Conservation (phyloP, 2,797 vertebrate species). For the Gallinago stenura region DNA sequence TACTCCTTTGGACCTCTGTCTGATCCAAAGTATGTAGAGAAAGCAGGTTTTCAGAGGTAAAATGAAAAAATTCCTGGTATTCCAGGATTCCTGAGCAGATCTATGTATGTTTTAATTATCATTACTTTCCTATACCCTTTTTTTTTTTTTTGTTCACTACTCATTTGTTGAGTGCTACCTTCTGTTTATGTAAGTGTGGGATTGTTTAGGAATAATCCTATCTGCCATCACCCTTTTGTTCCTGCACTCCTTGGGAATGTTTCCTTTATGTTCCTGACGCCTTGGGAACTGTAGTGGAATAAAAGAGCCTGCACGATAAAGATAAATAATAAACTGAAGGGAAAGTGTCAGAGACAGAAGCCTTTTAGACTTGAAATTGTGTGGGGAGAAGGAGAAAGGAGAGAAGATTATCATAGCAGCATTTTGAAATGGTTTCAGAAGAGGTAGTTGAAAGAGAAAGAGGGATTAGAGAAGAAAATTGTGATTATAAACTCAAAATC, state of each 20-base stretch:
- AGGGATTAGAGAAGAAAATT: not conserved
- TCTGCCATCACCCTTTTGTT: not conserved
- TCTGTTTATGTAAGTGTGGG: not conserved
- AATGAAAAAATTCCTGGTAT: not conserved
- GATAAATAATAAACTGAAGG: not conserved
- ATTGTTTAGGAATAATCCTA: not conserved
- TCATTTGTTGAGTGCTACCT: not conserved
- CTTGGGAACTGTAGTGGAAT: not conserved
- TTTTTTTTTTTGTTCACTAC: not conserved
- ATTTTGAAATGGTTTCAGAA: conserved; percentile 6
- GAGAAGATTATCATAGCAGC: not conserved
- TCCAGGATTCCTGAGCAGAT: not conserved
- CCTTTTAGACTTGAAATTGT: not conserved
- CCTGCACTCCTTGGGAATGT: not conserved
- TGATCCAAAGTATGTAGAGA: not conserved
- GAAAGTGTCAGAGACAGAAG: not conserved
- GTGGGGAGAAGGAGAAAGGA: not conserved
- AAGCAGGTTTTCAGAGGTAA: not conserved
- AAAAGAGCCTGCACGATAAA: not conserved
- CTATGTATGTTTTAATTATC: not conserved
- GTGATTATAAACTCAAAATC: not conserved
- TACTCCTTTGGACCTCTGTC: not conserved
- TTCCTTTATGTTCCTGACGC: not conserved
- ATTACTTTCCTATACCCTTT: not conserved
- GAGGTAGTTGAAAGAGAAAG: not conserved